phyloP scores from a whole-genome alignment of 2,888 invertebrate species.

The Trissonchulus latispiculum region DNA sequence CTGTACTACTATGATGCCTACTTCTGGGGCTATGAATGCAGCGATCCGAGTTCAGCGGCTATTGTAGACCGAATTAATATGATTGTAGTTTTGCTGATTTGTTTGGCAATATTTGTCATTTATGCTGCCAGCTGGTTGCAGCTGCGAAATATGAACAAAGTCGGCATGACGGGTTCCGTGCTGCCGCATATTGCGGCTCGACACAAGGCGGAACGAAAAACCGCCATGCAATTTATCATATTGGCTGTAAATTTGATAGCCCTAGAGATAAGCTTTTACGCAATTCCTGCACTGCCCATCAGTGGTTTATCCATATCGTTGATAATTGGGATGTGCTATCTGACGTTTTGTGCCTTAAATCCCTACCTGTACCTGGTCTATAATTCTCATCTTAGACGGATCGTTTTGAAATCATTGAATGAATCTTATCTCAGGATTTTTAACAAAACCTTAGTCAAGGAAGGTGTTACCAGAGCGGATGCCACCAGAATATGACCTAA shows the following conservation, averaged over 20 bases:
- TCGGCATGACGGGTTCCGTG: background rate
- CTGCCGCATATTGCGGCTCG: background rate
- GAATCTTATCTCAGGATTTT: background rate
- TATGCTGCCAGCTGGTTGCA: background rate
- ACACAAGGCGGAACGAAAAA: background rate
- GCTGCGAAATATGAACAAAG: background rate
- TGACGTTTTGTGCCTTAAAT: background rate
- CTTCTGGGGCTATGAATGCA: background rate
- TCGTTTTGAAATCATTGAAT: background rate
- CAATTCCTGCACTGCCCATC: background rate
- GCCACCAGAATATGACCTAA: slow-evolving; percentile 14
- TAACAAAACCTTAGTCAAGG: background rate
- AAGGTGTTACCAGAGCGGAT: no score
- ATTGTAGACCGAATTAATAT: background rate
- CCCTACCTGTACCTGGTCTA: background rate
- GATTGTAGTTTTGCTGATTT: background rate
- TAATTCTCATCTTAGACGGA: background rate
- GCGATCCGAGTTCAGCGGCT: background rate
- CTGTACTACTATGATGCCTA: background rate
- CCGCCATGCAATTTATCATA: background rate
- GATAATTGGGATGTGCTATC: background rate
- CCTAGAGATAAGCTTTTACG: background rate
- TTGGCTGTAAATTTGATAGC: background rate
- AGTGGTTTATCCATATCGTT: background rate
- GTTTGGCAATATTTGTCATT: background rate